Conservation (phyloP, 1,140 invertebrate species). For the Sesamia nonagrioides region DNA sequence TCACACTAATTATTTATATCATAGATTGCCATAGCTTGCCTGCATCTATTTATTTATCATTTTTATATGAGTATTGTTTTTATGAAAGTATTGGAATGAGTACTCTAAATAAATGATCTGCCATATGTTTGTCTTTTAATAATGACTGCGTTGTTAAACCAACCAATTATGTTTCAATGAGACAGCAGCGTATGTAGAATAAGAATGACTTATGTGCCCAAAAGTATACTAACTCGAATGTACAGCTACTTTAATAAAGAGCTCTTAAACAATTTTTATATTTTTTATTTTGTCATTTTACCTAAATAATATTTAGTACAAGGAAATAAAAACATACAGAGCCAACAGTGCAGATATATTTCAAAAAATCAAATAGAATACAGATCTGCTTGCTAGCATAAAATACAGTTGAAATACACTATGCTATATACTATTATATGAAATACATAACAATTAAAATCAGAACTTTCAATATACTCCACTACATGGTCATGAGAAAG, state of each 20-base stretch:
- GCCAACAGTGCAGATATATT: conserved; percentile 18
- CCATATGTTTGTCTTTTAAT: conserved; percentile 87
- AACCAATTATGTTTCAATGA: conserved; percentile 79
- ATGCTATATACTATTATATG: conserved; percentile 15
- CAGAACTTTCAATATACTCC: neutral
- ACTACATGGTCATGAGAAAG: conserved; percentile 16
- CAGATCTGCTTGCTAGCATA: conserved; percentile 32
- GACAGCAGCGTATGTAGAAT: conserved; percentile 80
- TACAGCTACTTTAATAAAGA: conserved; percentile 88
- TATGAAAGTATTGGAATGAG: conserved; percentile 81
- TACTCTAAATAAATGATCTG: conserved; percentile 87
- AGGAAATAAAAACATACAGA: neutral
- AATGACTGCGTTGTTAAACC: conserved; percentile 84
- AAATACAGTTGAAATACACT: conserved; percentile 7
- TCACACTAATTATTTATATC: conserved; percentile 83
- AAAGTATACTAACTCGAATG: conserved; percentile 88
- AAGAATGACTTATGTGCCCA: conserved; percentile 87
- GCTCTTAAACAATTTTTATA: conserved; percentile 78
- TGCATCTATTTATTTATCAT: conserved; percentile 85
- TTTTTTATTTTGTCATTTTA: conserved; percentile 65
- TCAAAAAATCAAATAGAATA: conserved; percentile 30
- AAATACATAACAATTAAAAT: conserved; percentile 15
- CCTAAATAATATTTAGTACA: conserved; percentile 7
- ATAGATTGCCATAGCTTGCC: conserved; percentile 85
- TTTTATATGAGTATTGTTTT: conserved; percentile 83